Evolutionary conservation across 53 echinoderm and acorn worm species (phyloP).

Genomic region (Crossaster papposus): DNA sequence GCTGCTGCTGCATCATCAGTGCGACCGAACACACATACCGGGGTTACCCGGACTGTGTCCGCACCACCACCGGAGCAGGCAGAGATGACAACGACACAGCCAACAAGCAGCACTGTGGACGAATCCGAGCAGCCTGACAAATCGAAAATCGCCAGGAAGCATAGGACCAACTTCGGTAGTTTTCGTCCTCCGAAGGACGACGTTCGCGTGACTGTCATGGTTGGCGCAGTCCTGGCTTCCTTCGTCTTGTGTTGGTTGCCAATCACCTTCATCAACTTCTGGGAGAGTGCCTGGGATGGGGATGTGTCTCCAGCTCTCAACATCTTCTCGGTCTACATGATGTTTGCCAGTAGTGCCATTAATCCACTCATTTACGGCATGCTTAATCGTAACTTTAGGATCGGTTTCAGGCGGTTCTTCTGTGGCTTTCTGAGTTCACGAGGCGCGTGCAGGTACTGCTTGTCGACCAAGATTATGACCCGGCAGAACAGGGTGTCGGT

Average conservation of each 20-base stretch:
- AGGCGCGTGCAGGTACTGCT: not conserved
- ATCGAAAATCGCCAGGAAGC: not conserved
- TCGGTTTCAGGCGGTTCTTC: constrained; percentile 67
- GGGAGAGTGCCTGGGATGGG: constrained; percentile 68
- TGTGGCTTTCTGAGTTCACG: constrained; percentile 55
- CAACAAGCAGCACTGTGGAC: not conserved
- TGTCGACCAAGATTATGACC: not conserved
- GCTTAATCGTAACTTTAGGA: constrained; percentile 83
- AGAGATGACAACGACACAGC: not conserved
- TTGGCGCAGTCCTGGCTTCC: constrained; percentile 76
- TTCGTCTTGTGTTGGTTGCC: constrained; percentile 95
- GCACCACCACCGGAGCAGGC: constrained; percentile 27
- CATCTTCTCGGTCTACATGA: constrained; percentile 89
- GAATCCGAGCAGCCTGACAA: not conserved
- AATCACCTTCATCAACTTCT: constrained; percentile 82
- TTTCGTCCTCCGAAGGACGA: constrained; percentile 70
- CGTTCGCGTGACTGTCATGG: constrained; percentile 79
- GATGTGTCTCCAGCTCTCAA: constrained; percentile 63
- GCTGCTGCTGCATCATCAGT: not conserved
- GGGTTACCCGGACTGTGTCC: constrained; percentile 15
- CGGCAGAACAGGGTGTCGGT: constrained; percentile 40
- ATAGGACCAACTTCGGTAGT: not conserved
- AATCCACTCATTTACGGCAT: constrained; percentile 92
- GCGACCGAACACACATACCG: constrained; percentile 13
- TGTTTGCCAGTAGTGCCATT: constrained; percentile 84